phyloP scores from a whole-genome alignment of 2,113 vertebrate species.

The Anhinga rufa region DNA sequence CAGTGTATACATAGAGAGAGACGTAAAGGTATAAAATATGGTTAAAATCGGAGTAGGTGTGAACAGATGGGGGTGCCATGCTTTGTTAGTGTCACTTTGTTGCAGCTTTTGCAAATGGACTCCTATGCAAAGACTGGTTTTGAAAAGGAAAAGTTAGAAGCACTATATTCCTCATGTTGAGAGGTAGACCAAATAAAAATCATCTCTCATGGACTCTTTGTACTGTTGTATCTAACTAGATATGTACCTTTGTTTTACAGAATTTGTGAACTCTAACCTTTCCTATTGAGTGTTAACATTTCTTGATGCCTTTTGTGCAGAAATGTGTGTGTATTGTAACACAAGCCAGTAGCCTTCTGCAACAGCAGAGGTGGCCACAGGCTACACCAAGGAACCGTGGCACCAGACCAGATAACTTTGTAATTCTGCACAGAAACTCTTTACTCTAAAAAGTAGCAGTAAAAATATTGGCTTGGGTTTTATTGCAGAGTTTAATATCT shows the following conservation, averaged over 20 bases:
- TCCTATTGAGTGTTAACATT: neutral
- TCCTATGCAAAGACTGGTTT: neutral
- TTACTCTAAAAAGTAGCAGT: neutral
- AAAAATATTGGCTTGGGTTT: neutral
- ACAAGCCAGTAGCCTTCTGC: neutral
- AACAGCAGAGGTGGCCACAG: neutral
- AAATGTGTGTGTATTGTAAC: neutral
- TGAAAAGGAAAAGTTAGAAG: neutral
- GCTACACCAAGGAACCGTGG: neutral
- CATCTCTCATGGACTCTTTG: neutral
- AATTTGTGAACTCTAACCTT: neutral
- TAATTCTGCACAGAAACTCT: neutral
- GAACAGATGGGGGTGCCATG: neutral
- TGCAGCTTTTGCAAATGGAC: neutral
- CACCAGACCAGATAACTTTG: neutral
- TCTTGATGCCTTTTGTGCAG: neutral
- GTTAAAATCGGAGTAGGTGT: neutral
- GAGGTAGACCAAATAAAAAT: neutral
- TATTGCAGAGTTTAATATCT: neutral
- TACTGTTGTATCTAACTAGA: neutral
- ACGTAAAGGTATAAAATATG: neutral
- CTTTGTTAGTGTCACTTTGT: neutral
- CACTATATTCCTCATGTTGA: neutral
- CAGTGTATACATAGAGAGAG: neutral
- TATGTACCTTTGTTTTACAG: neutral